A percentile compares a stretch with the other conserved stretches of the same genome.
phyloP scores from a whole-genome alignment of 35 echinoderm and acorn worm species.

The Heliocidaris erythrogramma region DNA sequence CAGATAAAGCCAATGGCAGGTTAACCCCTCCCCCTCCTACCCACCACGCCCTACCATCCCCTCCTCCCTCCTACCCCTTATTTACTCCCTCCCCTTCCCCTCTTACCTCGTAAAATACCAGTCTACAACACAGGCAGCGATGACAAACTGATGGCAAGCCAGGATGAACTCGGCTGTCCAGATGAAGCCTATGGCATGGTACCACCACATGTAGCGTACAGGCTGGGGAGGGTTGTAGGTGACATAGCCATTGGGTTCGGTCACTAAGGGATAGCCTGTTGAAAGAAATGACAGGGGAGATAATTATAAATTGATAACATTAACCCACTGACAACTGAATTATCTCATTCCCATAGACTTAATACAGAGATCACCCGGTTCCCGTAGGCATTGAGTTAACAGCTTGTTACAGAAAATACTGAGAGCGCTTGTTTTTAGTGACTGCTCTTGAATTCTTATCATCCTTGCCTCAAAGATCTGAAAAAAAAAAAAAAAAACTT shows the following conservation, averaged over 20 bases:
- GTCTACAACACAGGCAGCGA: conserved; percentile 84
- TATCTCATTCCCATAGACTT: too few relatives aligned
- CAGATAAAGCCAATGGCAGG: conserved; percentile 88
- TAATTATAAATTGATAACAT: background rate
- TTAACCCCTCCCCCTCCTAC: conserved; percentile 63
- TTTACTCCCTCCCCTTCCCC: background rate
- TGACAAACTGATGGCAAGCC: conserved; percentile 98
- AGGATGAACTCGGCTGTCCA: conserved; percentile 97
- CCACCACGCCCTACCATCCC: too few relatives aligned
- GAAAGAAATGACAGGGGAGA: background rate
- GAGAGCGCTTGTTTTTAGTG: too few relatives aligned
- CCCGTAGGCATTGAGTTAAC: too few relatives aligned
- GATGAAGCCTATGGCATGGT: conserved; percentile 92
- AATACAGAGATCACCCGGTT: too few relatives aligned
- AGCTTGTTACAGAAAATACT: too few relatives aligned
- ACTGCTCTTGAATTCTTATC: too few relatives aligned
- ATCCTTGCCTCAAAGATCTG: too few relatives aligned
- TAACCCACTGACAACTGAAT: too few relatives aligned
- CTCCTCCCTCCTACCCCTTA: background rate
- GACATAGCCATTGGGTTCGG: conserved; percentile 68
- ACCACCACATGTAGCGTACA: conserved; percentile 96
- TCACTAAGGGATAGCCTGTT: conserved; percentile 67
- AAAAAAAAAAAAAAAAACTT: too few relatives aligned
- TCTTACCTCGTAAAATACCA: conserved; percentile 96
- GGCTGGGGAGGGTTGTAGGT: conserved; percentile 82